Conservation (phyloP, 2,888 invertebrate species). For the Dryadula phaetusa region DNA sequence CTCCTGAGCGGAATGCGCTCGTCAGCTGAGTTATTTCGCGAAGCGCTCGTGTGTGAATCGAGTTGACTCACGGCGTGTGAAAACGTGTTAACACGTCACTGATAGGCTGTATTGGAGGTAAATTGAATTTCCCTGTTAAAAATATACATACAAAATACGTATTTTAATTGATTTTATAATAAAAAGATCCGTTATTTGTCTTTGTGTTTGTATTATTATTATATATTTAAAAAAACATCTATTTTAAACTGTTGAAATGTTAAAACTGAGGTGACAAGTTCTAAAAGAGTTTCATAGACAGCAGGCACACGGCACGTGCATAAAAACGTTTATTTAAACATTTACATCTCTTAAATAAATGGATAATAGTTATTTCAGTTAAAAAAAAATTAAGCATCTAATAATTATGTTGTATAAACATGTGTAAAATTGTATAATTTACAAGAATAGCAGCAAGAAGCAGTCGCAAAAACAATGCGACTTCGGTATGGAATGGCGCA, state of each 20-base stretch:
- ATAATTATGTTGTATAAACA: constrained; percentile 31
- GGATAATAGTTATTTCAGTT: not conserved
- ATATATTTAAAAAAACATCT: too few species aligned
- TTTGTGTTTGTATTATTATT: too few species aligned
- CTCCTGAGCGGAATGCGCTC: constrained; percentile 62
- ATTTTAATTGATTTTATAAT: not conserved
- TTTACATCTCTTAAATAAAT: not conserved
- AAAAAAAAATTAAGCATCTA: not conserved
- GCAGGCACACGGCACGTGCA: not conserved
- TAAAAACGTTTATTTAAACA: not conserved
- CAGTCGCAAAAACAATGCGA: constrained; percentile 45
- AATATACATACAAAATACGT: not conserved
- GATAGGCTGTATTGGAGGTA: constrained; percentile 24
- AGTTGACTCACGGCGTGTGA: constrained; percentile 65
- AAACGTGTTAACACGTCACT: constrained; percentile 45
- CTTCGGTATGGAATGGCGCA: constrained; percentile 47
- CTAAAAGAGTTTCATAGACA: not conserved
- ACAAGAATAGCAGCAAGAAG: constrained; percentile 37
- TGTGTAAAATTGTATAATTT: constrained; percentile 33
- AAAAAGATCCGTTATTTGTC: too few species aligned
- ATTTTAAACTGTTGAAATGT: not conserved
- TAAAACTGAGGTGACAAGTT: not conserved
- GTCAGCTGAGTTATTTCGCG: constrained; percentile 68
- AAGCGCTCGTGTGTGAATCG: constrained; percentile 64
- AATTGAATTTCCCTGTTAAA: constrained; percentile 9